Evolutionary conservation across 2,888 invertebrate species (phyloP), one percentile per base, ranked within the genome.

Genomic region (Plebejus anna): DNA sequence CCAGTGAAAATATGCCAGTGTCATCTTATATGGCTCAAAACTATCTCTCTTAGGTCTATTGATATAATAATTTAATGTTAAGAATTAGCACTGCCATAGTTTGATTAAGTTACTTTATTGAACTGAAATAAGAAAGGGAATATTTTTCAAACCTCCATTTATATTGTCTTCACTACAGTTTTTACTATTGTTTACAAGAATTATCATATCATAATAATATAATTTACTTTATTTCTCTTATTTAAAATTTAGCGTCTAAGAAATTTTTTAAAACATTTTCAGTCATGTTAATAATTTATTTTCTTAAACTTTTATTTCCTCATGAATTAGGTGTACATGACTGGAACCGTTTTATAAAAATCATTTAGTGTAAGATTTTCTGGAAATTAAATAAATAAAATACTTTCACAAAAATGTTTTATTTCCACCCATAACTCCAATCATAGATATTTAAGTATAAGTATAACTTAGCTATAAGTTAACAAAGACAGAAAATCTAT

Each of bases 241-340:
- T 28, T 28, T 3, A 2, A 9, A 61, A 11, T 32, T 78, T 71
- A 77, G 76, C 16, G 57, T 77, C 59, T 76, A 70, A 78, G 16
- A 76, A 76, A 11, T 59, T 7, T 61, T 51, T 51, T 81, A 80
- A 80, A 81, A 81, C 81, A 76, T 76, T 80, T 80, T 80, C 81
- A 70, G 70, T 80, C 77, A 78, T 80, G 76, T 70, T 38, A 42
- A 38, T 36, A 75, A 71, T 72, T 76, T 59, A 75, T 16, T 42
- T 42, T 71, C 13, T 77, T 28, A 16, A 6, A 32, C 16, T 59
- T 51, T 32, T 75, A 38, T 71, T 32, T 66, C 36, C 11, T 77
- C 76, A 79, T 13, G 38, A 38, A 11, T 22, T 22, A 47, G 28
- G 3, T 72, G 2, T 72, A n/a, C 51, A 72, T 72, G 72, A 72